Evolutionary conservation across 2,888 invertebrate species (phyloP).

Genomic region (Tubulanus polymorphus): DNA sequence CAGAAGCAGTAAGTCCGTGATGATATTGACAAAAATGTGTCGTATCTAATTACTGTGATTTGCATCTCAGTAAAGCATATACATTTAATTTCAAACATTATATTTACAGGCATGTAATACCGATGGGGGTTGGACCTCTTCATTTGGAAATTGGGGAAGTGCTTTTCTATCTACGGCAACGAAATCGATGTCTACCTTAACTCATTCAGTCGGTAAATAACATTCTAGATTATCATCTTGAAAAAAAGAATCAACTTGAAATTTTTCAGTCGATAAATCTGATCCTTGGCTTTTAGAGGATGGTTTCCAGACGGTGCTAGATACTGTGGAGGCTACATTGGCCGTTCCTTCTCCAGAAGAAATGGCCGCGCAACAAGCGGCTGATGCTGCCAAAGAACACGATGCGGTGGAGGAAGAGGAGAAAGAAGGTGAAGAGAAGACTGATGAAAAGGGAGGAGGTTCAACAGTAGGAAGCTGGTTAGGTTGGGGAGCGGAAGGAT

Average conservation of each 20-base stretch:
- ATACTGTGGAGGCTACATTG: conserved; percentile 68
- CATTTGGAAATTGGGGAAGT: too few species aligned
- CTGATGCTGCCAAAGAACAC: conserved; percentile 8
- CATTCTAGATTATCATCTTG: background rate
- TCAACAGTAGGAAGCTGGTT: background rate
- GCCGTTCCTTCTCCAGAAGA: conserved; percentile 81
- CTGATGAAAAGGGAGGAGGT: conserved; percentile 4
- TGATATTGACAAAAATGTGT: too few species aligned
- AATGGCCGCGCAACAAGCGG: conserved; percentile 56
- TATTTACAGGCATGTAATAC: background rate
- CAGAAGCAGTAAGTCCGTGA: too few species aligned
- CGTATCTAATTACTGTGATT: too few species aligned
- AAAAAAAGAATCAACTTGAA: background rate
- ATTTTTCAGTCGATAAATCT: background rate
- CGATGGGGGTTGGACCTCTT: too few species aligned
- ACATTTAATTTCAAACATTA: too few species aligned
- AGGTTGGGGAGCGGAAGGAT: background rate
- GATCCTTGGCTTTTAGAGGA: conserved; percentile 58
- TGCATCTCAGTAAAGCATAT: too few species aligned
- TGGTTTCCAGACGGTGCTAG: conserved; percentile 70
- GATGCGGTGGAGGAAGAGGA: conserved; percentile 3
- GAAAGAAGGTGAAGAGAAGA: conserved; percentile 9
- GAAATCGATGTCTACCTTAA: conserved; percentile 72
- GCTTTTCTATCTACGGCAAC: conserved; percentile 73
- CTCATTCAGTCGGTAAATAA: conserved; percentile 64